Conservation (phyloP, 1,140 invertebrate genomes). For the Dufourea novaeangliae region DNA sequence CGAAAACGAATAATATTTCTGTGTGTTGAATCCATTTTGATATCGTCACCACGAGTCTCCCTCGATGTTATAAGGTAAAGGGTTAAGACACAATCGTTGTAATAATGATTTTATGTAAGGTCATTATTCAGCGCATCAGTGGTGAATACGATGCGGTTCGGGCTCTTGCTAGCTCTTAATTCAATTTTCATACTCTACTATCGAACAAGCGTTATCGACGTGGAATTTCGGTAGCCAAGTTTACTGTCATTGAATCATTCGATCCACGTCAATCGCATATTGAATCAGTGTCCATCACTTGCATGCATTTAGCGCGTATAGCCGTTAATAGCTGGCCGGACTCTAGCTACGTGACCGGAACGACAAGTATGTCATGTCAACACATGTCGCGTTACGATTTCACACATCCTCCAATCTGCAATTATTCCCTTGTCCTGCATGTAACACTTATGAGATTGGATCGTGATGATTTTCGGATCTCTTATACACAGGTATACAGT, state of each 20-base stretch:
- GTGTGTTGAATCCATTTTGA: too few relatives aligned
- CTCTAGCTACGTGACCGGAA: constrained; percentile 64
- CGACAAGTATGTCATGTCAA: constrained; percentile 64
- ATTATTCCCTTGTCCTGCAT: constrained; percentile 19
- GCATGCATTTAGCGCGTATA: constrained; percentile 53
- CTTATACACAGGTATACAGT: too few relatives aligned
- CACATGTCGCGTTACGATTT: constrained; percentile 54
- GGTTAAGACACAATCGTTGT: background rate
- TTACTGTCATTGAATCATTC: constrained; percentile 68
- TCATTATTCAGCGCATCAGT: background rate
- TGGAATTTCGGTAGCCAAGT: constrained; percentile 52
- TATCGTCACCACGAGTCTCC: too few relatives aligned
- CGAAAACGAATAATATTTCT: too few relatives aligned
- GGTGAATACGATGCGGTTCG: background rate
- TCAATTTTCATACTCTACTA: constrained; percentile 49
- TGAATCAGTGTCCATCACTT: constrained; percentile 67
- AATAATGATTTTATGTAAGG: background rate
- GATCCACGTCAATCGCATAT: constrained; percentile 66
- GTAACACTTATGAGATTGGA: constrained; percentile 16
- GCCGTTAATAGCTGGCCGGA: constrained; percentile 62
- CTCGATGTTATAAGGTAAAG: too few relatives aligned
- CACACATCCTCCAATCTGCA: constrained; percentile 47
- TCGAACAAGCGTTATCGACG: constrained; percentile 36
- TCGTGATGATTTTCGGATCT: background rate
- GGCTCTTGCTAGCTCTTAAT: constrained; percentile 50